These are phyloP conservation scores for Panurus biarmicus DNA, from an alignment of 2,113 vertebrate genomes.

Conservation along the genomic window DNA sequence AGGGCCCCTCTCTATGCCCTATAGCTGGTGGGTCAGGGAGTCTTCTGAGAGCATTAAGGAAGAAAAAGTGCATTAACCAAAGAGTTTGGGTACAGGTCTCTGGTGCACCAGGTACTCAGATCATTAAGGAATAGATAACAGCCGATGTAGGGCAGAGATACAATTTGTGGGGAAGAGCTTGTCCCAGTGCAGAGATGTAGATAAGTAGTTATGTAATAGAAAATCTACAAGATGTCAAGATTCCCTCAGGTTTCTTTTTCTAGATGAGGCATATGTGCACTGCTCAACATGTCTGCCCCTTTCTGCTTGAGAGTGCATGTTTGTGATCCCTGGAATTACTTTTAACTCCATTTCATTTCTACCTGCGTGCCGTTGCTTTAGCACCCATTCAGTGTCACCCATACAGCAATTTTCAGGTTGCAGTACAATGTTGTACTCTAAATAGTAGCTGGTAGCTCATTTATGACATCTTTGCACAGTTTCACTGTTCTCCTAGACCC, in stretches of 20 bases:
- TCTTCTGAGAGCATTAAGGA: not conserved
- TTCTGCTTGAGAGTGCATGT: rapidly evolving
- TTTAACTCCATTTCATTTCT: not conserved
- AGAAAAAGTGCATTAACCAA: not conserved
- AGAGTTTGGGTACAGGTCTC: not conserved
- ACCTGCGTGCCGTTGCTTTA: not conserved
- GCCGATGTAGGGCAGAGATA: not conserved
- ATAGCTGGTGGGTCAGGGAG: rapidly evolving
- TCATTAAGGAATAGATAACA: not conserved
- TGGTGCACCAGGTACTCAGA: not conserved
- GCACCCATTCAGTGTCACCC: not conserved
- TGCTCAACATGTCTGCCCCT: not conserved
- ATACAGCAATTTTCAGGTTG: not conserved
- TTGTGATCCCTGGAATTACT: not conserved
- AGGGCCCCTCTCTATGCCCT: not conserved
- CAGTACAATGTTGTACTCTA: not conserved
- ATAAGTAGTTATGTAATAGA: not conserved
- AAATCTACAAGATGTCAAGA: not conserved
- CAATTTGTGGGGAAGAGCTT: not conserved
- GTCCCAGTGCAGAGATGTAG: not conserved
- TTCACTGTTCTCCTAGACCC: not conserved
- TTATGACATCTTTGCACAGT: not conserved
- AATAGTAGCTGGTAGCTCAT: rapidly evolving
- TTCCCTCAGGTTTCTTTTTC: not conserved
- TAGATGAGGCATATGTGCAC: not conserved